Evolutionary conservation across 2,113 vertebrate genomes (phyloP).

Genomic region (Tenrec ecaudatus): DNA sequence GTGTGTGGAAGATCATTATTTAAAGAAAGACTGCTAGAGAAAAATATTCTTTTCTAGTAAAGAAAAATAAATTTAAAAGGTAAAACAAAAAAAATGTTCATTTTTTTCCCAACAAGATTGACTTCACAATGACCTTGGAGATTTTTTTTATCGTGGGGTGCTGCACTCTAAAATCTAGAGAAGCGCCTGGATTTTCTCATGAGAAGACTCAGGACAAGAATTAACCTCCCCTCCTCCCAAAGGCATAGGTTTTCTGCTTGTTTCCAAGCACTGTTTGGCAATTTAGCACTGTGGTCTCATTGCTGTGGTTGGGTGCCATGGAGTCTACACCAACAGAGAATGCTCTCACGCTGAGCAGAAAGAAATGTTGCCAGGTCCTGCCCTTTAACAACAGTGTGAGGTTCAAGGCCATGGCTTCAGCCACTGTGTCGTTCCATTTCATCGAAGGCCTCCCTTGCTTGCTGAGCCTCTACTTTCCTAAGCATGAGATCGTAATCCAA

Average conservation of each 20-base stretch:
- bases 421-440: not conserved
- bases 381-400: not conserved
- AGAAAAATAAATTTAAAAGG: not conserved
- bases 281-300: not conserved
- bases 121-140: not conserved
- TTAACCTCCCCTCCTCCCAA: not conserved
- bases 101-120: not conserved
- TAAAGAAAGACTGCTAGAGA: not conserved
- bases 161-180: not conserved
- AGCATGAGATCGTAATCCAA: not conserved
- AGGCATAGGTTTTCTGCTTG: not conserved
- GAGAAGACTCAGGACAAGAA: not conserved
- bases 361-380: not conserved
- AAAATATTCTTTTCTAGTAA: not conserved
- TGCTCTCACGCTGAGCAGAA: not conserved
- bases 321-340: not conserved
- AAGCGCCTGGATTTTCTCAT: not conserved
- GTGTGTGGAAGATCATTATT: not conserved
- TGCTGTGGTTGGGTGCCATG: not conserved
- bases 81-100: too few relatives aligned
- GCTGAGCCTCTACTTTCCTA: not conserved
- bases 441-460: not conserved
- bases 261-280: not conserved
- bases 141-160: not conserved
- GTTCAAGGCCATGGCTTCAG: not conserved